Conservation (phyloP, 2,113 vertebrate species). For the Crotalus helleri region DNA sequence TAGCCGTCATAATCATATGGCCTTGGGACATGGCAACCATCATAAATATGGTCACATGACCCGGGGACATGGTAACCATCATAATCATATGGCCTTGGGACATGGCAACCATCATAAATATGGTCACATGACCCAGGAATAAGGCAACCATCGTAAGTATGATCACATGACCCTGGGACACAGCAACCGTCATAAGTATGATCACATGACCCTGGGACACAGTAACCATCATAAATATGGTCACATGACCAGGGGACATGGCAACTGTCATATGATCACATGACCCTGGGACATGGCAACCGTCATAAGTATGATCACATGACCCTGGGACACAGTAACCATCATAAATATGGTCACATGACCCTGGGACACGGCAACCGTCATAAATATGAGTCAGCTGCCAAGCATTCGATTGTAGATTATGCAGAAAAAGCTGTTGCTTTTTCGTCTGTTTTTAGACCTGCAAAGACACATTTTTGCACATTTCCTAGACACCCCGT, state of each 20-base stretch:
- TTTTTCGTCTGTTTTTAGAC: background rate
- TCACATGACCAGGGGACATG: too few relatives aligned
- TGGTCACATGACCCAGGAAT: too few relatives aligned
- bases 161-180: too few relatives aligned
- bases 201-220: too few relatives aligned
- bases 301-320: background rate
- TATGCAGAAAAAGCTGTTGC: background rate
- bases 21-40: too few relatives aligned
- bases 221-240: too few relatives aligned
- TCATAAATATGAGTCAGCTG: background rate
- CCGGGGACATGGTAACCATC: accelerated
- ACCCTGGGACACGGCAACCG: background rate
- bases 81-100: background rate
- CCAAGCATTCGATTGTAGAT: background rate
- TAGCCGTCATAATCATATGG: background rate
- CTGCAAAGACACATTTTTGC: background rate
- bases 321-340: background rate
- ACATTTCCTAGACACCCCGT: background rate
- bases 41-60: background rate
- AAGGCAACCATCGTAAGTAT: too few relatives aligned
- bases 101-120: too few relatives aligned
- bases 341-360: background rate
- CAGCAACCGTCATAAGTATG: too few relatives aligned
- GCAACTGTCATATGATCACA: too few relatives aligned
- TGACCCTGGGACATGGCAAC: background rate